Conservation (phyloP, 2,888 invertebrate genomes). For the Aporophyla nigra region DNA sequence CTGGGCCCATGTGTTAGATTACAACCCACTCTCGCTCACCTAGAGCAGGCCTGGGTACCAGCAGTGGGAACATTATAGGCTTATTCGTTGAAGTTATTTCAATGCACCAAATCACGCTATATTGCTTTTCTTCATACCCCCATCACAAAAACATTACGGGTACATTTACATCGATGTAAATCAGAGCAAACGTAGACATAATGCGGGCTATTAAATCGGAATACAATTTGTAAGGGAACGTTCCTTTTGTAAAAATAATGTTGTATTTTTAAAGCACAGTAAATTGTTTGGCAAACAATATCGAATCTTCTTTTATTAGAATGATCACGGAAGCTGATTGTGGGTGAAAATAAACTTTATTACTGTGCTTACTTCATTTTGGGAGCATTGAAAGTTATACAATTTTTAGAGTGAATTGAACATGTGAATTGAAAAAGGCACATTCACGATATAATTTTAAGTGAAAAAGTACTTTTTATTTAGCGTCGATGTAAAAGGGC, state of each 20-base stretch:
- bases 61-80: too few species aligned
- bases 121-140: background rate
- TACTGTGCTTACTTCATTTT: background rate
- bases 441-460: too few species aligned
- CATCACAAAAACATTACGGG: background rate
- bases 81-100: too few species aligned
- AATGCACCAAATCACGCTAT: background rate
- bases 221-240: constrained; percentile 32
- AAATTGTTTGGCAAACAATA: constrained; percentile 47
- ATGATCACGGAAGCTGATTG: constrained; percentile 20
- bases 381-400: background rate
- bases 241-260: constrained; percentile 28
- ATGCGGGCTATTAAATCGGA: constrained; percentile 31
- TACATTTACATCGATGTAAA: constrained; percentile 33
- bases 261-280: constrained; percentile 40
- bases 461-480: too few species aligned
- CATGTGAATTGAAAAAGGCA: too few species aligned
- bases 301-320: constrained; percentile 32
- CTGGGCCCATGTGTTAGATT: too few species aligned
- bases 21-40: too few species aligned
- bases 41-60: too few species aligned
- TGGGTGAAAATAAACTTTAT: constrained; percentile 5
- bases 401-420: too few species aligned
- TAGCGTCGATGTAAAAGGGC: too few species aligned
- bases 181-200: constrained; percentile 25